These are phyloP conservation scores for Parapsyche elsis DNA, from an alignment of 1,140 invertebrate species.

Conservation along the genomic window DNA sequence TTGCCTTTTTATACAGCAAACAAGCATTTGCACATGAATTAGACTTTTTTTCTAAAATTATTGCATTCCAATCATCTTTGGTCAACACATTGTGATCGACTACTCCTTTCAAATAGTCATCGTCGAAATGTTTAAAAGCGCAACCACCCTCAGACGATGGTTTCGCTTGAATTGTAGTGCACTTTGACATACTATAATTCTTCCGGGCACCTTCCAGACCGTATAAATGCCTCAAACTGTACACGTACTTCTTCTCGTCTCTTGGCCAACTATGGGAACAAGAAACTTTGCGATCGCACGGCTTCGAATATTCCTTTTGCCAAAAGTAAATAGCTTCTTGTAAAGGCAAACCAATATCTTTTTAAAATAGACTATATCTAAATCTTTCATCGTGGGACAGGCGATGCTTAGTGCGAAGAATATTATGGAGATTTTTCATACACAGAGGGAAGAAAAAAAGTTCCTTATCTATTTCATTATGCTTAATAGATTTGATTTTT, in stretches of 20 bases:
- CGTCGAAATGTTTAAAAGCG: conserved; percentile 71
- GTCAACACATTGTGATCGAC: conserved; percentile 56
- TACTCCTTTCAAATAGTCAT: conserved; percentile 62
- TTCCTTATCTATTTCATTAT: conserved; percentile 66
- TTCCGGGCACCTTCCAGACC: conserved; percentile 75
- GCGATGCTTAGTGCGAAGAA: conserved; percentile 74
- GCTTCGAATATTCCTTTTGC: conserved; percentile 74
- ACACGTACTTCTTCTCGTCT: conserved; percentile 73
- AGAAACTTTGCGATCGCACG: conserved; percentile 62
- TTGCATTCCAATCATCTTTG: conserved; percentile 35
- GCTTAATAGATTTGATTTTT: conserved; percentile 58
- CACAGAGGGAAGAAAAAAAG: conserved; percentile 77
- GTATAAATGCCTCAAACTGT: conserved; percentile 79
- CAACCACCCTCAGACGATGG: conserved; percentile 71
- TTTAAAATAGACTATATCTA: conserved; percentile 76
- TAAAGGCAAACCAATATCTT: conserved; percentile 76
- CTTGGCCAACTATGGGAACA: conserved; percentile 75
- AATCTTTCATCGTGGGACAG: conserved; percentile 79
- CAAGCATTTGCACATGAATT: conserved; percentile 44
- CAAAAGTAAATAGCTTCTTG: conserved; percentile 75
- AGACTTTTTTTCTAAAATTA: conserved; percentile 37
- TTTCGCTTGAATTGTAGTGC: conserved; percentile 67
- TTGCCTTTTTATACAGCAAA: conserved; percentile 44
- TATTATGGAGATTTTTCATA: conserved; percentile 78
- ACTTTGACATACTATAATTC: conserved; percentile 71